These are phyloP conservation scores for Graphium colonna DNA, from an alignment of 2,888 invertebrate genomes.

Conservation along the genomic window DNA sequence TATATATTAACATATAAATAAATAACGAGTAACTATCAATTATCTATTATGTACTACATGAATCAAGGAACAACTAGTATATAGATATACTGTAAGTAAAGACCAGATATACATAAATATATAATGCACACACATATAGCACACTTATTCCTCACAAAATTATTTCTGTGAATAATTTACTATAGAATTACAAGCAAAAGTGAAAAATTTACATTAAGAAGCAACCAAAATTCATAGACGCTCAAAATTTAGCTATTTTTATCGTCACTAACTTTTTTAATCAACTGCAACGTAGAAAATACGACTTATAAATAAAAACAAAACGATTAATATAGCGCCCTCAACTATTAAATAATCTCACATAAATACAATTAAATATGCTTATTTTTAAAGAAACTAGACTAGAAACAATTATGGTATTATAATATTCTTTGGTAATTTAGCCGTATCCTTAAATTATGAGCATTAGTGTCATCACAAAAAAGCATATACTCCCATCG, in stretches of 20 bases:
- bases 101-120: too few species aligned
- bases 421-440: slow-evolving; percentile 64
- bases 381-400: slow-evolving; percentile 24
- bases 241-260: neutral
- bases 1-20: too few species aligned
- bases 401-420: slow-evolving; percentile 24
- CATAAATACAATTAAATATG: slow-evolving; percentile 30
- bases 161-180: too few species aligned
- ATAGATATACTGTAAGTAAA: too few species aligned
- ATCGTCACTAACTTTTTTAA: neutral
- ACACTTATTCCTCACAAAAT: too few species aligned
- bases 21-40: too few species aligned
- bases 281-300: too few species aligned
- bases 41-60: too few species aligned
- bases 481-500: slow-evolving; percentile 16
- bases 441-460: slow-evolving; percentile 55
- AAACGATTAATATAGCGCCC: neutral
- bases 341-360: neutral
- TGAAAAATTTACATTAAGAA: neutral
- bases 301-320: neutral
- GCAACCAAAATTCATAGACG: neutral
- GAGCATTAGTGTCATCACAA: slow-evolving; percentile 53
- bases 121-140: too few species aligned
- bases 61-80: too few species aligned
- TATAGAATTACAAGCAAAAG: neutral